Base-by-base conservation (phyloP, 2,797 vertebrate genomes). In the Lepilemur ruficaudatus region DNA sequence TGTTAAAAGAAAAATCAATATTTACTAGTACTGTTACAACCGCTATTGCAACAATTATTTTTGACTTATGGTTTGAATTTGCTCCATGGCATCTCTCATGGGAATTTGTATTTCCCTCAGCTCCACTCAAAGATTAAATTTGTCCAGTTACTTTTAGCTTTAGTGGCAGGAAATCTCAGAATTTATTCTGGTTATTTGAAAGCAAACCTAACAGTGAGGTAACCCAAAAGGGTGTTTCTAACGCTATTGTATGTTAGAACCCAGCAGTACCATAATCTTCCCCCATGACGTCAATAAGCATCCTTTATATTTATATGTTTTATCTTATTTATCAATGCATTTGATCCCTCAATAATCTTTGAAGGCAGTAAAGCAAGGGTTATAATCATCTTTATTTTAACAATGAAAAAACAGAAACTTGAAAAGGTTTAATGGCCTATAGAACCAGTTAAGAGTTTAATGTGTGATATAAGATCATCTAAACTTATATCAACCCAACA, bases 91-190 rank as follows among this genome's bases (percentile, higher is more conserved):
- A 38, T 41, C 14, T 91, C 14, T 38, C 35, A 15, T 61, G 46
- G 76, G 79, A 94, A 91, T 94, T 43, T 94, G 4, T 59, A 65
- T 75, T 89, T 94, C 25, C 35, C 12, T 65, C 30, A 46, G 38
- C 11, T 96, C 57, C 12, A 70, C 4, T 41, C 43, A 91, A 85
- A 82, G 55, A 50, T 76, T 61, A 85, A 46, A 67, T 28, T 17
- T 75, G 63, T 3, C 9, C 4, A 28, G 10, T 23, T 84, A 78
- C 32, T 90, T 91, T 61, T 17, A 85, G 38, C n/a, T 92, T 83
- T 80, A 69, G 12, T 81, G 70, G n/a, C 73, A 88, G 72, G 67
- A 92, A 87, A 90, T 81, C 48, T 75, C 72, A 63, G 87, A 93
- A 87, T 88, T 28, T 52, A 69, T 57, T 91, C 41, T 80, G 20